These are phyloP conservation scores for Brachyptera risi DNA, from an alignment of 2,888 invertebrate species.

Conservation along the genomic window DNA sequence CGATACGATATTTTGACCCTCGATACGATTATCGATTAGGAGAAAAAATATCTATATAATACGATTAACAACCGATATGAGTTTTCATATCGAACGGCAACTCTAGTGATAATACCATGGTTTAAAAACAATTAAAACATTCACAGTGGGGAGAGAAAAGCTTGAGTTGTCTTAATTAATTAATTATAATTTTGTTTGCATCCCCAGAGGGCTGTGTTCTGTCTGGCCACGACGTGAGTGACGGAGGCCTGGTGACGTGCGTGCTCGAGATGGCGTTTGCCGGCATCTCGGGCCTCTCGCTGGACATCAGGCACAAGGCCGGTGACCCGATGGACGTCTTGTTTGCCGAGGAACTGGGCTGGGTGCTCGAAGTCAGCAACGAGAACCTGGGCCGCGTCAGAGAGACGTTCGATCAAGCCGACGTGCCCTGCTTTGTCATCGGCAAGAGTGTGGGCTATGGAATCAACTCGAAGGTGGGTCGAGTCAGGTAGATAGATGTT, in stretches of 20 bases:
- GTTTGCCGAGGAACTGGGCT: conserved; percentile 83
- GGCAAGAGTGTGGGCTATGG: conserved; percentile 66
- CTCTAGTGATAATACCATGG: too few relatives aligned
- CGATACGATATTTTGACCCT: too few relatives aligned
- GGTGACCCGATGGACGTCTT: conserved; percentile 56
- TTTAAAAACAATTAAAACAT: too few relatives aligned
- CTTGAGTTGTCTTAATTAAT: too few relatives aligned
- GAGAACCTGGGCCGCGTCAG: conserved; percentile 56
- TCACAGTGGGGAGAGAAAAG: too few relatives aligned
- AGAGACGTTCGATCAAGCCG: conserved; percentile 54
- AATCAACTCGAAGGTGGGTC: conserved; percentile 57
- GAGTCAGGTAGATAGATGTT: too few relatives aligned
- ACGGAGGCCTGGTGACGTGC: conserved; percentile 90
- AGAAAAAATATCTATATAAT: too few relatives aligned
- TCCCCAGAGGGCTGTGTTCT: conserved; percentile 60
- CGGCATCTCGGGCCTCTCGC: conserved; percentile 74
- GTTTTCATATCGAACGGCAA: too few relatives aligned
- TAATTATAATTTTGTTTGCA: too few relatives aligned
- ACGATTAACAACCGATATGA: too few relatives aligned
- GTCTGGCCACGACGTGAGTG: conserved; percentile 94
- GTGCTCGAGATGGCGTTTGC: conserved; percentile 95
- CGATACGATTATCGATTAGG: too few relatives aligned
- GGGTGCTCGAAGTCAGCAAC: conserved; percentile 69
- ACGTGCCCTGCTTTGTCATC: conserved; percentile 62
- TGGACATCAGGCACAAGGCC: conserved; percentile 55